Percentiles rank a stretch among this genome's conserved stretches.
These are phyloP conservation scores for Eueremaeus valkanovi DNA, from an alignment of 2,888 invertebrate species.

Conservation along the genomic window DNA sequence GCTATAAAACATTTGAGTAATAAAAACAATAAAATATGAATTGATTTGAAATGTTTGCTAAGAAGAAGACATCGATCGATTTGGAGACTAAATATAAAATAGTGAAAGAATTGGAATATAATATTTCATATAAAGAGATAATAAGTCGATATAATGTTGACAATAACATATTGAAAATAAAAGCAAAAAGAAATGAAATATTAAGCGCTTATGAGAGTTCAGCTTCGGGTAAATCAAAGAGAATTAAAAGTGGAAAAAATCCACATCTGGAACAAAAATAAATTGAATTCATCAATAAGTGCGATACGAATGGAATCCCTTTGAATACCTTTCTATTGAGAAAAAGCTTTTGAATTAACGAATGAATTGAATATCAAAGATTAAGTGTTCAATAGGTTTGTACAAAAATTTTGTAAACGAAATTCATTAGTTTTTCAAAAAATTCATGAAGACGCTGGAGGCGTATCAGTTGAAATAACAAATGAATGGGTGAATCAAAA, in stretches of 20 bases:
- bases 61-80: too few relatives aligned
- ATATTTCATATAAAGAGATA: not conserved
- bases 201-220: not conserved
- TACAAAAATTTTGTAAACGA: not conserved
- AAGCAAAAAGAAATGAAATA: not conserved
- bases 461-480: not conserved
- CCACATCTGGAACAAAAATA: not conserved
- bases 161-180: not conserved
- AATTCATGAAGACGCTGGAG: not conserved
- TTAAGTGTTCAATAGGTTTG: not conserved
- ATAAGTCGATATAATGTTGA: not conserved
- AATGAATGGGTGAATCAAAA: not conserved
- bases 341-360: not conserved
- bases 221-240: not conserved
- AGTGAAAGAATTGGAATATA: not conserved
- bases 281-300: not conserved
- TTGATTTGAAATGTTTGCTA: too few relatives aligned
- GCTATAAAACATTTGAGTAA: not conserved
- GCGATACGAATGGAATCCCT: not conserved
- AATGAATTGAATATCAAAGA: too few relatives aligned
- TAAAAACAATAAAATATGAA: not conserved
- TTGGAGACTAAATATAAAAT: not conserved
- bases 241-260: not conserved
- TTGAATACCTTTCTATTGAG: not conserved
- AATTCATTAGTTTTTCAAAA: not conserved